phyloP scores from a whole-genome alignment of 2,113 vertebrate species.

The Puffinus mauretanicus region DNA sequence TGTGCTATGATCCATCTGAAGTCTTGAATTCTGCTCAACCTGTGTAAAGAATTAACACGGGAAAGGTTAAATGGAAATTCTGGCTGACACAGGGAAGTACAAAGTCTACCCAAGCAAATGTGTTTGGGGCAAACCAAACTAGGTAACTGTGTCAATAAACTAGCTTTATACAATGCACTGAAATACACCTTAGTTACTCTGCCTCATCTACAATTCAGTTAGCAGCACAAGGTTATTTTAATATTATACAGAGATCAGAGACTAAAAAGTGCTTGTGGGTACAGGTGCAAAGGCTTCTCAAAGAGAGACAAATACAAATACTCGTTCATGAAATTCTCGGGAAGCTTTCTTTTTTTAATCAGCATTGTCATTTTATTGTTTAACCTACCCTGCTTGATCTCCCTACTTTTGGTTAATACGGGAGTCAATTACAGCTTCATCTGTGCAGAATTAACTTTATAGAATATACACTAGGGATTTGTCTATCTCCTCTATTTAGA shows the following conservation, averaged over 20 bases:
- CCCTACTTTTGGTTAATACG: slow-evolving; percentile 71
- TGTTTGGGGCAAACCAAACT: background rate
- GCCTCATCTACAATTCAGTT: background rate
- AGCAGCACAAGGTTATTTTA: slow-evolving; percentile 40
- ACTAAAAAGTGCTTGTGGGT: background rate
- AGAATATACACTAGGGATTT: slow-evolving; percentile 73
- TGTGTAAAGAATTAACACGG: background rate
- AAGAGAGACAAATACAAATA: slow-evolving; percentile 42
- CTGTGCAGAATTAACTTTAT: slow-evolving; percentile 80
- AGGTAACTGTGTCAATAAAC: background rate
- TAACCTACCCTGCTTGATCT: slow-evolving; percentile 67
- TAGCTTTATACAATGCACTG: background rate
- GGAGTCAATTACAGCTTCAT: slow-evolving; percentile 78
- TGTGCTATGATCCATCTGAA: background rate
- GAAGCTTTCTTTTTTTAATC: slow-evolving; percentile 45
- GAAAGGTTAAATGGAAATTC: background rate
- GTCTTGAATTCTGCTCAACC: background rate
- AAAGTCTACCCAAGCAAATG: background rate
- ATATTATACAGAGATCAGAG: background rate
- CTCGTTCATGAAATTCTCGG: background rate
- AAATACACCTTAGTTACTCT: background rate
- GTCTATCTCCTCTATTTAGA: slow-evolving; percentile 72
- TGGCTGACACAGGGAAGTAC: background rate
- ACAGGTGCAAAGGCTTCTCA: background rate
- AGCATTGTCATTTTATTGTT: slow-evolving; percentile 63